A percentile compares a stretch with the other conserved stretches of the same genome.
Evolutionary conservation across 2,797 vertebrate genomes (phyloP).

Genomic region (Capromys pilorides): DNA sequence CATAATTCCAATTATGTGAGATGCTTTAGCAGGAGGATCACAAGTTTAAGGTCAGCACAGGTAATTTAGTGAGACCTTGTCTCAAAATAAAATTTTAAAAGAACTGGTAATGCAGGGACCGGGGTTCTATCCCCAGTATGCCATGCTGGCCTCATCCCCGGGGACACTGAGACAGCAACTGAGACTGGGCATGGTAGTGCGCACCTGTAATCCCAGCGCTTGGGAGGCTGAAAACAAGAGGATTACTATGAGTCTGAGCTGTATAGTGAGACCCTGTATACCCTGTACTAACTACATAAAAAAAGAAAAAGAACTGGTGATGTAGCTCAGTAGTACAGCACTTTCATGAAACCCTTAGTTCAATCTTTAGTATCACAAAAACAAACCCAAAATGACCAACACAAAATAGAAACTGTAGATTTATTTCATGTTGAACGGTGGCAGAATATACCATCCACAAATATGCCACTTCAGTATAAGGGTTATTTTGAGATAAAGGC

Average conservation of each 20-base stretch:
- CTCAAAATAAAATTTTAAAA: neutral
- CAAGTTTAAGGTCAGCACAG: too few species aligned
- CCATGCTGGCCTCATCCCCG: too few species aligned
- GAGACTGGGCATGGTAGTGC: too few species aligned
- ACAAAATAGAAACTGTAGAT: neutral
- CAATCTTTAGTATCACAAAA: neutral
- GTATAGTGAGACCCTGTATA: too few species aligned
- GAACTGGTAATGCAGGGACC: too few species aligned
- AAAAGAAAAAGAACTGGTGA: neutral
- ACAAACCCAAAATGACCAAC: neutral
- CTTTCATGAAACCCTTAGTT: neutral
- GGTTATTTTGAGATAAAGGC: neutral
- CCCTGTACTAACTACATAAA: too few species aligned
- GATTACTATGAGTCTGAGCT: too few species aligned
- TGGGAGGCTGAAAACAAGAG: too few species aligned
- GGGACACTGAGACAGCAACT: too few species aligned
- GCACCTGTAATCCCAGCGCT: too few species aligned
- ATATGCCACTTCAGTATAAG: neutral
- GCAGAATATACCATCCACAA: neutral
- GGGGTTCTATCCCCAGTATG: too few species aligned
- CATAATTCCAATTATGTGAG: neutral
- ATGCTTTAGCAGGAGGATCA: neutral
- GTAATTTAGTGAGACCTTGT: neutral
- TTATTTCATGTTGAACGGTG: neutral
- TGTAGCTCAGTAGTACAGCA: neutral